Conservation (phyloP, 2,888 invertebrate species). For the Trichacis sp. region DNA sequence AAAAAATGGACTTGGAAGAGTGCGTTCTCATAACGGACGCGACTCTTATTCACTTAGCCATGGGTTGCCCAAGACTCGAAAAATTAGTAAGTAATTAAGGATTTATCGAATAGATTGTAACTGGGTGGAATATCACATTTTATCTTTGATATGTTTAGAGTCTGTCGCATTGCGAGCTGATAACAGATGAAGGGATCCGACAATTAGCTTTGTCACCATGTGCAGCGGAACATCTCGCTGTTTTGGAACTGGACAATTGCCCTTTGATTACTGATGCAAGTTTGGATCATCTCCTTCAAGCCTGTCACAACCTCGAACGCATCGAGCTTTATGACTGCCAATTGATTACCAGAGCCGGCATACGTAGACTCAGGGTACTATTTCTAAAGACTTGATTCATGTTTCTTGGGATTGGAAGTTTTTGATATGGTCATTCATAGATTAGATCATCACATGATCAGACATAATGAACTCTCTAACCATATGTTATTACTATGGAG, state of each 20-base stretch:
- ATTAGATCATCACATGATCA: too few species aligned
- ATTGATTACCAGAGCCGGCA: constrained; percentile 96
- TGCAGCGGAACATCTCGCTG: constrained; percentile 92
- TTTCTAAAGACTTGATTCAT: too few species aligned
- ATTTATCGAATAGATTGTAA: too few species aligned
- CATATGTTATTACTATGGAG: too few species aligned
- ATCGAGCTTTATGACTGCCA: constrained; percentile 99
- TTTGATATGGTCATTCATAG: too few species aligned
- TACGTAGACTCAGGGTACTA: constrained; percentile 90
- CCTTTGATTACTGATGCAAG: constrained; percentile 97
- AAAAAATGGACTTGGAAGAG: constrained; percentile 98
- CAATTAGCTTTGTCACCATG: constrained; percentile 93
- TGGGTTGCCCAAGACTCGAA: constrained; percentile 94
- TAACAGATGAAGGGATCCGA: constrained; percentile 98
- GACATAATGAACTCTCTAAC: too few species aligned
- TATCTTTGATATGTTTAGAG: too few species aligned
- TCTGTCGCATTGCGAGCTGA: constrained; percentile 97
- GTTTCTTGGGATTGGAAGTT: too few species aligned
- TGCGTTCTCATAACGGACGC: constrained; percentile 96
- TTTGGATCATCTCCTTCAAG: constrained; percentile 88
- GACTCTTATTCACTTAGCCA: constrained; percentile 92
- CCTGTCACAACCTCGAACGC: constrained; percentile 94
- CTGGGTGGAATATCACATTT: too few species aligned
- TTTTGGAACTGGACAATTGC: constrained; percentile 98
- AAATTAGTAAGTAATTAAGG: constrained; percentile 93